Percentiles rank a stretch among this genome's conserved stretches.
phyloP scores from a whole-genome alignment of 2,113 vertebrate genomes.

The Picathartes gymnocephalus region DNA sequence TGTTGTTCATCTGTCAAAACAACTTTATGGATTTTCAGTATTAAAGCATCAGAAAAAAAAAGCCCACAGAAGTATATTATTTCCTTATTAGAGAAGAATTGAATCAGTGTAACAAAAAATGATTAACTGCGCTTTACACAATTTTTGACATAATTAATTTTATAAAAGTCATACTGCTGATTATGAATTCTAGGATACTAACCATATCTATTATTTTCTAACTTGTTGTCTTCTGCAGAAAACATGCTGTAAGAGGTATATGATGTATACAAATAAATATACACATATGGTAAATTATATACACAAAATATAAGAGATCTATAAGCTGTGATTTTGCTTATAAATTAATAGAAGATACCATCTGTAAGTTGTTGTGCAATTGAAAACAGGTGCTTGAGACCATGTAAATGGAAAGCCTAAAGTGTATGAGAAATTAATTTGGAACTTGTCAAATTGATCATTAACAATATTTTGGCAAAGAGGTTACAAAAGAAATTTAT shows the following conservation, averaged over 20 bases:
- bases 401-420: neutral
- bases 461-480: neutral
- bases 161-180: neutral
- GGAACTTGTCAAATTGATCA: neutral
- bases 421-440: neutral
- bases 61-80: neutral
- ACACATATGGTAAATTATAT: neutral
- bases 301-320: neutral
- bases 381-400: neutral
- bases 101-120: slow-evolving; percentile 37
- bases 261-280: neutral
- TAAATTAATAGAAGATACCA: neutral
- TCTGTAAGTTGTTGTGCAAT: neutral
- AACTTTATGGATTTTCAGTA: slow-evolving; percentile 48
- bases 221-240: neutral
- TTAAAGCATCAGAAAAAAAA: slow-evolving; percentile 4
- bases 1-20: slow-evolving; percentile 68
- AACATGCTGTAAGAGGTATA: neutral
- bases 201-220: neutral
- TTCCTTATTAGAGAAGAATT: slow-evolving; percentile 61
- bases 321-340: neutral
- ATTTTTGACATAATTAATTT: slow-evolving; percentile 36
- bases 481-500: neutral
- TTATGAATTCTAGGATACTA: neutral
- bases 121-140: slow-evolving; percentile 15